Evolutionary conservation across 2,113 vertebrate genomes (phyloP).

Genomic region (Actinemys pallida): DNA sequence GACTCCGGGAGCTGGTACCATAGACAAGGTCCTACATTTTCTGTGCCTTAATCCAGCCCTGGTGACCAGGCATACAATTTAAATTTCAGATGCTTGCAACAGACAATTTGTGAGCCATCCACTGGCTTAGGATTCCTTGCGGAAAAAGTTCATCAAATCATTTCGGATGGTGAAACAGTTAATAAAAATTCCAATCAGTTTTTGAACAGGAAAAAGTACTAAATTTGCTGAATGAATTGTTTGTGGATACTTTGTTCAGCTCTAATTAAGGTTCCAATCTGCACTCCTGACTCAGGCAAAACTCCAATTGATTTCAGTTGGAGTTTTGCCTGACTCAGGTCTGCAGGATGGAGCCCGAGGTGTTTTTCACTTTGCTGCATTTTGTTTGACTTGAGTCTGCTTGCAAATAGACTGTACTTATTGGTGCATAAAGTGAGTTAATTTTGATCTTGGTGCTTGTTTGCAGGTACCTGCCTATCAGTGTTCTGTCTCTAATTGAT

Average conservation of each 20-base stretch:
- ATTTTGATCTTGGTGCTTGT: conserved; percentile 13
- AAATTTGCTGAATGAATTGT: not conserved
- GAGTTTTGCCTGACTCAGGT: conserved; percentile 5
- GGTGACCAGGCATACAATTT: not conserved
- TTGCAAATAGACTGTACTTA: not conserved
- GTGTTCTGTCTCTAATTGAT: not conserved
- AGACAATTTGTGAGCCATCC: not conserved
- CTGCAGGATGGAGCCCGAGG: not conserved
- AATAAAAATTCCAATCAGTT: not conserved
- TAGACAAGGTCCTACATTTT: not conserved
- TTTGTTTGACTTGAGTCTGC: conserved; percentile 11
- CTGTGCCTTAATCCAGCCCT: not conserved
- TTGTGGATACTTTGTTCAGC: not conserved
- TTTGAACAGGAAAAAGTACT: not conserved
- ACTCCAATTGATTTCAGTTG: not conserved
- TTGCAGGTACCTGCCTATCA: conserved; percentile 2
- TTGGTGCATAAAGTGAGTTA: conserved; percentile 23
- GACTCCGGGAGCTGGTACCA: not conserved
- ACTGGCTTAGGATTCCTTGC: not conserved
- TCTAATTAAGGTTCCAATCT: not conserved
- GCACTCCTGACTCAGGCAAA: not conserved
- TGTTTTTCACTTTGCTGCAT: not conserved
- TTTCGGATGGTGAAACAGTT: not conserved
- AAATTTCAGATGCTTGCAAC: not conserved
- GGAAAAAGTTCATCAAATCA: fast-evolving